phyloP scores from a whole-genome alignment of 2,888 invertebrate genomes.

The Agrilus biguttatus region DNA sequence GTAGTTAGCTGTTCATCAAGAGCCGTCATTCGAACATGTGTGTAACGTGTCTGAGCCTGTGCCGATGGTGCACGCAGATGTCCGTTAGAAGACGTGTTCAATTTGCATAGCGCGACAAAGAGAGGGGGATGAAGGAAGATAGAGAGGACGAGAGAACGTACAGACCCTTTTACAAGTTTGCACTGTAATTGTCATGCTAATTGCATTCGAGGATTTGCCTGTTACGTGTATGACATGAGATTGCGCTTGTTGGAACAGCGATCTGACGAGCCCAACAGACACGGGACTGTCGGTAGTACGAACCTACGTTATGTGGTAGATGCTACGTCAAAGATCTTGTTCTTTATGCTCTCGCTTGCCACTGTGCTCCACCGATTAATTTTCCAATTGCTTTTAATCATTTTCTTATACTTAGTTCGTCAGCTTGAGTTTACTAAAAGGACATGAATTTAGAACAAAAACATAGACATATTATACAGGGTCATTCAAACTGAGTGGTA shows the following conservation, averaged over 20 bases:
- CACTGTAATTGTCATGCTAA: conserved; percentile 28
- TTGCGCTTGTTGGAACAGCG: too few species aligned
- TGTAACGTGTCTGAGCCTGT: too few species aligned
- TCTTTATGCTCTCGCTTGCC: background rate
- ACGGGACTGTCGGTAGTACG: background rate
- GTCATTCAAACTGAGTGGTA: too few species aligned
- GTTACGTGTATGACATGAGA: conserved; percentile 1
- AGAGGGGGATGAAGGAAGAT: background rate
- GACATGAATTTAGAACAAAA: too few species aligned
- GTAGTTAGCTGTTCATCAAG: too few species aligned
- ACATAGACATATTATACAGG: too few species aligned
- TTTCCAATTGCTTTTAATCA: too few species aligned
- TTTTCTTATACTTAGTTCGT: background rate
- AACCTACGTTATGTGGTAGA: background rate
- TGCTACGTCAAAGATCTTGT: background rate
- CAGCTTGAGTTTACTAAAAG: too few species aligned
- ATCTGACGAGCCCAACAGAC: too few species aligned
- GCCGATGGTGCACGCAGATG: conserved; percentile 3
- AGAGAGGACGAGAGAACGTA: background rate
- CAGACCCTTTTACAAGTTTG: conserved; percentile 18
- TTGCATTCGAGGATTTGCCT: conserved; percentile 9
- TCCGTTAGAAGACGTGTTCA: conserved; percentile 7
- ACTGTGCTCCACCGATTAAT: too few species aligned
- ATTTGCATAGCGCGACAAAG: conserved; percentile 6
- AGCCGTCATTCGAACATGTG: too few species aligned